Percentiles rank a stretch among this genome's conserved stretches.
phyloP scores from a whole-genome alignment of 2,113 vertebrate species.

The Neomonachus schauinslandi region DNA sequence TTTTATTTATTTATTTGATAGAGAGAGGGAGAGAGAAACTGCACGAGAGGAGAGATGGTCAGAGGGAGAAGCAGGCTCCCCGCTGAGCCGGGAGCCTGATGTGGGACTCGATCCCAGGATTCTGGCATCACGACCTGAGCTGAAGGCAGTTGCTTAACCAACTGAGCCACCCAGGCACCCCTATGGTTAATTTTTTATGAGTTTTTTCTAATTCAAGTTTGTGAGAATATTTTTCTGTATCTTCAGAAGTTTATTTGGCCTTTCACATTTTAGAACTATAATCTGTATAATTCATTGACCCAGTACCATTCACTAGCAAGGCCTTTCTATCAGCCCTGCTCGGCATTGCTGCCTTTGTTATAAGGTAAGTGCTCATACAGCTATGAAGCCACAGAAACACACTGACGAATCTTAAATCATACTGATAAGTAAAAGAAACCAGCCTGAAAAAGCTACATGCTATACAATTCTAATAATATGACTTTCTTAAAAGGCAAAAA shows the following conservation, averaged over 20 bases:
- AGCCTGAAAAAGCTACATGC: not conserved
- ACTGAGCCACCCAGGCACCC: no score
- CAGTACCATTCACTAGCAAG: not conserved
- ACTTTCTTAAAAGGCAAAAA: not conserved
- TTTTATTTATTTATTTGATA: no score
- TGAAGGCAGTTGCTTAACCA: no score
- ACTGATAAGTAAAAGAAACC: not conserved
- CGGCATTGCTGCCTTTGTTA: not conserved
- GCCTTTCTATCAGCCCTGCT: not conserved
- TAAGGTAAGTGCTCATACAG: not conserved
- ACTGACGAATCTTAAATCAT: not conserved
- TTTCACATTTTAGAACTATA: not conserved
- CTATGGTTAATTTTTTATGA: not conserved
- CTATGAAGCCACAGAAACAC: not conserved
- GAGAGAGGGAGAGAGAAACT: no score
- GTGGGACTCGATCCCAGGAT: no score
- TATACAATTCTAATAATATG: not conserved
- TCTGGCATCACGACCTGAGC: no score
- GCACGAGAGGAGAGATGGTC: no score
- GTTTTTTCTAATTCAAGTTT: not conserved
- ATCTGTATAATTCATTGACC: not conserved
- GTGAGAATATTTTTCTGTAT: not conserved
- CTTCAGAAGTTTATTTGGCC: not conserved
- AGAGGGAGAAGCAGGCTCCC: no score
- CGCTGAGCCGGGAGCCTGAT: no score